Base-by-base conservation (phyloP, 2,797 vertebrate species). In the Cryptoprocta ferox region DNA sequence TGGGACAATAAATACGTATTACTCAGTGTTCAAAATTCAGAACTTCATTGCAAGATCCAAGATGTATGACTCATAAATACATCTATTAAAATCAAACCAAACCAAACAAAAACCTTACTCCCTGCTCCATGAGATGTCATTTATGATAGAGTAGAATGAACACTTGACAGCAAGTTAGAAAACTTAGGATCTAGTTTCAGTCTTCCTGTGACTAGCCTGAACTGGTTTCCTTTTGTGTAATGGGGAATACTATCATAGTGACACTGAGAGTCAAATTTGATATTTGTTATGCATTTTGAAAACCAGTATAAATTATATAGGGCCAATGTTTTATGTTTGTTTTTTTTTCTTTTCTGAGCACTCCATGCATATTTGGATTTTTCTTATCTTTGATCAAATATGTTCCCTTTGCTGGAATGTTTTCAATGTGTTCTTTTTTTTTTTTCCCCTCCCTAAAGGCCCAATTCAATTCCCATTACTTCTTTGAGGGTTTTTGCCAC, bases 381-480 rank as follows among this genome's bases (percentile, higher is more conserved):
- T 70, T 92, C 75, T 91, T 87, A 68, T 95, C 86, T 95, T 94
- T 93, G 32, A 95, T 97, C 71, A 85, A 91, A 56, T 90, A 18
- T 90, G 76, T 82, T 86, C 28, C 5, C 59, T 92, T 96, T 95
- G 93, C 37, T 90, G 37, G 48, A 82, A 93, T 88, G 71, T 88
- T 96, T 93, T 89, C 30, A 88, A 89, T 8, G 28, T 65, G 39
- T 32, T 89, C 37, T 94, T 48, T 97, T 89, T 28, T 80, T 78
- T 78, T 61, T 93, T 48, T 97, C 66, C 7, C 19, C 65, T 91
- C 50, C 50, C 50, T 66, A 70, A 97, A 96, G 65, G 6, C 68
- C 45, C 90, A 94, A 90, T 94, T 97, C 81, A 95, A 93, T 93
- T 82, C 61, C 93, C 45, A 88, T 95, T 91, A 96, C n/a, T 97